These are phyloP conservation scores for Macrotus californicus DNA, from an alignment of 2,113 vertebrate species.

Conservation along the genomic window DNA sequence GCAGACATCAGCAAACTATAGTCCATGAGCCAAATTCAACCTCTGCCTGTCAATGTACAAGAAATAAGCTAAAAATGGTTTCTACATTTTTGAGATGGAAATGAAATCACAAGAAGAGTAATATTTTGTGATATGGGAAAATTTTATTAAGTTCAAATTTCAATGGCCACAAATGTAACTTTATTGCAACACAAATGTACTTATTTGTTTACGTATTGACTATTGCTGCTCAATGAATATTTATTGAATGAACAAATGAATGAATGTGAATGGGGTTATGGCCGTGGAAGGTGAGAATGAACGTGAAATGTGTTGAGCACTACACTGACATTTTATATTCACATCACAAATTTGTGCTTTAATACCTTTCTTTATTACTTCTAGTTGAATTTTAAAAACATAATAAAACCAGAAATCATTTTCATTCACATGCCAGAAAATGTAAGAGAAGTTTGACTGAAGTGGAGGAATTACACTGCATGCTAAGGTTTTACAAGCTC, in stretches of 20 bases:
- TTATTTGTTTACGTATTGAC: background rate
- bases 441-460: background rate
- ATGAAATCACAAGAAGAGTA: background rate
- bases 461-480: background rate
- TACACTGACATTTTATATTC: background rate
- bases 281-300: background rate
- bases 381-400: background rate
- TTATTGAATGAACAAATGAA: background rate
- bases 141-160: background rate
- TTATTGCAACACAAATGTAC: background rate
- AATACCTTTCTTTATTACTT: background rate
- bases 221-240: background rate
- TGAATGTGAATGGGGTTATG: background rate
- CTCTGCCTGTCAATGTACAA: background rate
- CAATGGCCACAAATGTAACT: background rate
- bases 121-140: background rate
- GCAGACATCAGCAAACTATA: background rate
- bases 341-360: background rate
- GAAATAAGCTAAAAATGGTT: background rate
- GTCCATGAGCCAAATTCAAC: background rate
- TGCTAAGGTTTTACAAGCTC: background rate
- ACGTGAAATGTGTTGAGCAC: background rate
- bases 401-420: conserved; percentile 23
- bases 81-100: background rate
- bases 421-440: conserved; percentile 11